Conservation (phyloP, 2,797 vertebrate species). For the Emydoidea blandingii region DNA sequence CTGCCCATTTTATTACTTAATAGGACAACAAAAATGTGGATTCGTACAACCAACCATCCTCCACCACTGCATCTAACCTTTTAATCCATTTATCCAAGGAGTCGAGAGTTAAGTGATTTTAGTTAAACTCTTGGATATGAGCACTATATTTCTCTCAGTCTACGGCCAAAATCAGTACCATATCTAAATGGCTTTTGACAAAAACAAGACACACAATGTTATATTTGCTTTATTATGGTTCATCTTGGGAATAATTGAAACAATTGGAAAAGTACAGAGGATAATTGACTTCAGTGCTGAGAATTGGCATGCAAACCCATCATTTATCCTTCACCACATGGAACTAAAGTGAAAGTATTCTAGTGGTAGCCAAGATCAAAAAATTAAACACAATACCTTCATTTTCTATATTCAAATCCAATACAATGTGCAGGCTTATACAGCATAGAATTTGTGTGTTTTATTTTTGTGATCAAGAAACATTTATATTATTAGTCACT, state of each 20-base stretch:
- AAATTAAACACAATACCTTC: not conserved
- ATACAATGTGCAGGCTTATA: not conserved
- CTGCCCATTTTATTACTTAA: not conserved
- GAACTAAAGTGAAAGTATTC: not conserved
- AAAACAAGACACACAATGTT: not conserved
- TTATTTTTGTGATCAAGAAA: too few relatives aligned
- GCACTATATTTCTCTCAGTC: not conserved
- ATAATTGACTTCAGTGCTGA: not conserved
- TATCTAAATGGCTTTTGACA: not conserved
- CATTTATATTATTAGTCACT: accelerated
- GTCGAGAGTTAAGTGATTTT: not conserved
- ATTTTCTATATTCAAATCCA: not conserved
- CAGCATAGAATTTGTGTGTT: not conserved
- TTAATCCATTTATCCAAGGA: not conserved
- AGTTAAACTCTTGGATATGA: constrained; percentile 1
- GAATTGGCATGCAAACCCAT: not conserved
- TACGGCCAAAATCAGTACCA: constrained; percentile 21
- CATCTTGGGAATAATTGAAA: constrained; percentile 10
- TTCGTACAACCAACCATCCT: not conserved
- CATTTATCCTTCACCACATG: not conserved
- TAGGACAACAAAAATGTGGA: not conserved
- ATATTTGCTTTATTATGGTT: not conserved
- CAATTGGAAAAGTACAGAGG: not conserved
- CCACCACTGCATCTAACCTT: not conserved
- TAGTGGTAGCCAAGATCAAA: not conserved